Base-by-base conservation (phyloP, 2,113 vertebrate genomes). In the Oxyruncus cristatus region DNA sequence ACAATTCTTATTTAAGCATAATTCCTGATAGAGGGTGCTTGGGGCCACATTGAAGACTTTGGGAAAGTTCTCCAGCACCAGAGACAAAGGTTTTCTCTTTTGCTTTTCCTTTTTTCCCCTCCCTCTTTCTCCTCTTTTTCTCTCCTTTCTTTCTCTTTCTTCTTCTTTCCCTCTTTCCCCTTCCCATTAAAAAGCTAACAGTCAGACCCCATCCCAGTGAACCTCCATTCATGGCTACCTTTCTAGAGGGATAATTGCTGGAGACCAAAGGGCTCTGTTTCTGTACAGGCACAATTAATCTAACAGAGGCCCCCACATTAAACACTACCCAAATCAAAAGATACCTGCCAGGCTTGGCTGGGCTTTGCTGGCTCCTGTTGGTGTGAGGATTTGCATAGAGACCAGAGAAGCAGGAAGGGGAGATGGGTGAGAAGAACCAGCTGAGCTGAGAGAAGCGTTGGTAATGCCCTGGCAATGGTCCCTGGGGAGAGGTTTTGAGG, bases 401-500 rank as follows among this genome's bases (percentile, higher is more conserved):
- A 88, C 86, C 63, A 91, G 88, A 86, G 72, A 20, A 88, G 88
- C 28, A 70, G 91, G 94, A 80, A 94, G 71, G 59, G 65, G 62
- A 89, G 90, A 30, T 30, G 55, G 55, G 81, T 27, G 37, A 68
- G 61, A 35, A 61, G 86, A 71, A 76, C 0, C 47, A 72, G 82
- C 75, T n/a, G 73, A 47, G 71, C 62, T 7, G 24, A 49, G 35
- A 30, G 76, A 9, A 46, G 74, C 0, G n/a, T 11, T 72, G 82
- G 78, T 3, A 1, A 66, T 41, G 71, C 71, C 47, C 84, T 72
- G 72, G 83, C 86, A 78, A 61, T 1, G 9, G 41, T 42, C 55
- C 21, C 63, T 70, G 77, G 76, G 78, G 76, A 89, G 81, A 70
- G 72, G 49, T 47, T 75, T 5, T 65, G 72, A 76, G 80, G 82